Evolutionary conservation across 2,113 vertebrate species (phyloP), one percentile per base, ranked within the genome.

Genomic region (Collichthys lucidus): DNA sequence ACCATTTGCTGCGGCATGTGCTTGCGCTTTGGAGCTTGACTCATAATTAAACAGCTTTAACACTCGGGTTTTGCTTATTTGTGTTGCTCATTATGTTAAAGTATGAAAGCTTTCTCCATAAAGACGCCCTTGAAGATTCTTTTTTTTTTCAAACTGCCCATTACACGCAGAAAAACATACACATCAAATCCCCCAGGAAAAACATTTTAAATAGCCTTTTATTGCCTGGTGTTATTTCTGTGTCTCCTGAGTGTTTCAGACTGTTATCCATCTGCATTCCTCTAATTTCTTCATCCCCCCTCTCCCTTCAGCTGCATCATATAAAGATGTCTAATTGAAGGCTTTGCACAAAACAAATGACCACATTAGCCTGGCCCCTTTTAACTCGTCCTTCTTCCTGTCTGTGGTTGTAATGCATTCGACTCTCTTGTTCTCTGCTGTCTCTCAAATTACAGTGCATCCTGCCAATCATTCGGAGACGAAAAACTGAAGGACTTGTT

Each of bases 281-380:
- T 81, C 65, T 86, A 44, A 80, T 84, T 80, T 88, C 61, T 73
- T 71, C 75, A 53, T n/a, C 52, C 75, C 76, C 76, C 82, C 29
- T 12, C 73, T 77, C 49, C 57, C 77, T 74, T 86, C 63, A 74
- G 84, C 85, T 86, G 81, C 62, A 69, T 88, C 91, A 85, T 74
- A 86, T 88, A 88, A 89, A 90, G 84, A 92, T 71, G 60, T 68
- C 80, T 92, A 93, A 93, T 91, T 94, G 88, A 88, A 91, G 93
- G 91, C 79, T 88, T 91, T 82, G 85, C 83, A 85, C 82, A 88
- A 88, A 90, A 92, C 89, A 93, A 92, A 92, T 92, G 87, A 84
- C 80, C 82, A 88, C 90, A 93, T 94, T 91, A 92, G 85, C 70
- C 80, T 67, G 46, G 66, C 77, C 74, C 62, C 86, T 89, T 88